phyloP scores from a whole-genome alignment of 1,140 invertebrate genomes.

The Parasteatoda tepidariorum region DNA sequence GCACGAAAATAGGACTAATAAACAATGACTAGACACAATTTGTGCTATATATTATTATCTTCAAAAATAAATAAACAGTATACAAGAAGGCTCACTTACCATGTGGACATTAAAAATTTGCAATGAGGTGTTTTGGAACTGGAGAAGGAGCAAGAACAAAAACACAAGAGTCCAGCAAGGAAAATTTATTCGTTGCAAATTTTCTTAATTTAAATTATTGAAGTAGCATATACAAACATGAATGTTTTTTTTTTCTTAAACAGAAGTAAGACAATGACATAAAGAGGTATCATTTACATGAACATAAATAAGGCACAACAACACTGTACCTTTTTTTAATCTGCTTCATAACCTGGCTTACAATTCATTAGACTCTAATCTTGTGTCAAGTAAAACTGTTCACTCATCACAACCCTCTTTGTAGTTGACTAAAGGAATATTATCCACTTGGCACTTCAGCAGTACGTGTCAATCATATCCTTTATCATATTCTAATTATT shows the following conservation, averaged over 20 bases:
- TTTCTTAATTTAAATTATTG: slow-evolving; percentile 56
- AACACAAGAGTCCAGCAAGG: slow-evolving; percentile 43
- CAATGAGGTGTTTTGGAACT: too few relatives aligned
- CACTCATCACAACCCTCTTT: slow-evolving; percentile 50
- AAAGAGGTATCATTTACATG: slow-evolving; percentile 56
- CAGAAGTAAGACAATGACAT: slow-evolving; percentile 54
- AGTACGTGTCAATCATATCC: slow-evolving; percentile 40
- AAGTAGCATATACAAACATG: slow-evolving; percentile 60
- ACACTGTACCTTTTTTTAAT: slow-evolving; percentile 53
- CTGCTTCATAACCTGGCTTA: slow-evolving; percentile 51
- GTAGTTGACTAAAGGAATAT: slow-evolving; percentile 49
- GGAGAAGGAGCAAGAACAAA: neutral
- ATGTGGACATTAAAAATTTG: too few relatives aligned
- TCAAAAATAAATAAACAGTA: too few relatives aligned
- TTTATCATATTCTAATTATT: slow-evolving; percentile 31
- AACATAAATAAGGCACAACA: slow-evolving; percentile 59
- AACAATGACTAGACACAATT: too few relatives aligned
- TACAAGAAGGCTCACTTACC: too few relatives aligned
- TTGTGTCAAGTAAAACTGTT: slow-evolving; percentile 55
- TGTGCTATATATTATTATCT: too few relatives aligned
- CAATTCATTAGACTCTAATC: slow-evolving; percentile 29
- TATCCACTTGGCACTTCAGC: slow-evolving; percentile 59
- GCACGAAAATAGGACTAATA: too few relatives aligned
- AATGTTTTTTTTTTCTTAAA: slow-evolving; percentile 42
- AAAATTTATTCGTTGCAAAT: slow-evolving; percentile 61